Base-by-base conservation (phyloP, 2,797 vertebrate species). In the Tenualosa thibaudeaui region DNA sequence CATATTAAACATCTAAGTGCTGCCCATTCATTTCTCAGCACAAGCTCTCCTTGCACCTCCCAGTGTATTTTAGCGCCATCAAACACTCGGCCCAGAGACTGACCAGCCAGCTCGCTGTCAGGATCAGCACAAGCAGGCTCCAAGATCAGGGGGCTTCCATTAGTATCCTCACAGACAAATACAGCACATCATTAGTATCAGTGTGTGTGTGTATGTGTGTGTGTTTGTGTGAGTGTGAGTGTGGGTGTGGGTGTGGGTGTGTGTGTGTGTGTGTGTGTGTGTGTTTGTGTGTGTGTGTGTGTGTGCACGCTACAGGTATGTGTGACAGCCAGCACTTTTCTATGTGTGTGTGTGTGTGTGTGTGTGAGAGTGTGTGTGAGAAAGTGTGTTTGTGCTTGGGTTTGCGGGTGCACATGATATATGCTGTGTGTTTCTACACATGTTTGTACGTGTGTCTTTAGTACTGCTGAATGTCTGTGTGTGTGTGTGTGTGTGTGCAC, bases 1-100 rank as follows among this genome's bases (percentile, higher is more conserved):
- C 3, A 86, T 84, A 86, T 86, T 85, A 82, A 58, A 58, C 24
- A 4, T 84, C 86, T 43, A 88, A 87, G 82, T 87, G 81, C 87
- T 86, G 81, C 82, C 83, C 86, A 84, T 85, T 85, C 62, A 60
- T 88, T 82, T 85, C 81, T 83, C 84, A 81, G 81, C 81, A 78
- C 84, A 83, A 88, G 62, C 81, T 84, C 50, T 26, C 53, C 84
- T 31, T 83, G 58, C 81, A 43, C 68, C 81, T 84, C 54, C 54
- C 50, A 82, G 54, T 83, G 60, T 81, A 68, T 87, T 85, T 83
- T 46, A 85, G 68, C 68, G 56, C 84, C 84, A 85, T 87, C 85
- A 83, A 83, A 15, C 26, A 71, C 31, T 10, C 65, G 26, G 10
- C 26, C 31, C 31, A 31, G 31, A 31, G 31, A 31, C 31, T 31